These are phyloP conservation scores for Pseudomyrmex dendroicus DNA, from an alignment of 1,140 invertebrate species.

Conservation along the genomic window DNA sequence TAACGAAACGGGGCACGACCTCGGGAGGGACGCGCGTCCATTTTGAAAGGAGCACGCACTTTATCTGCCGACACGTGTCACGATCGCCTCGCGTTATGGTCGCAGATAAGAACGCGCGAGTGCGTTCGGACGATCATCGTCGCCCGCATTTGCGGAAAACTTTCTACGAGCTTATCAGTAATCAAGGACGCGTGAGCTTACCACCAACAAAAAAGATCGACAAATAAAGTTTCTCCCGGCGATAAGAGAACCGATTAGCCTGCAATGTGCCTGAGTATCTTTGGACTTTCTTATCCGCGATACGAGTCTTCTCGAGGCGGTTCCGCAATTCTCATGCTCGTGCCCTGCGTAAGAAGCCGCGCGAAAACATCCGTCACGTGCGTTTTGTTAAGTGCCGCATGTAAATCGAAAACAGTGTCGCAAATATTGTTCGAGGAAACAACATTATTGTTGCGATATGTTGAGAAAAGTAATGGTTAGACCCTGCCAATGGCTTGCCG, in stretches of 20 bases:
- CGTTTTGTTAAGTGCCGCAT: too few species aligned
- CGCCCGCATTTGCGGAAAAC: conserved; percentile 34
- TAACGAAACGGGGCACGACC: conserved; percentile 44
- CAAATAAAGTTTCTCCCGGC: conserved; percentile 51
- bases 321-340: background rate
- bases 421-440: too few species aligned
- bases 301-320: conserved; percentile 3
- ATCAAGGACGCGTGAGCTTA: conserved; percentile 40
- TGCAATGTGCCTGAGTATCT: conserved; percentile 25
- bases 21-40: conserved; percentile 34
- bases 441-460: too few species aligned
- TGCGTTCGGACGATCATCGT: background rate
- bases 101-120: conserved; percentile 47
- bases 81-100: conserved; percentile 42
- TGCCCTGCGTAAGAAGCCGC: background rate
- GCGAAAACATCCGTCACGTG: too few species aligned
- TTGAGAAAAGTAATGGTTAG: too few species aligned
- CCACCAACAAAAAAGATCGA: conserved; percentile 5
- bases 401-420: too few species aligned
- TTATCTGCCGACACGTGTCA: conserved; percentile 58
- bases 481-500: too few species aligned
- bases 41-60: conserved; percentile 65
- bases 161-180: conserved; percentile 40
- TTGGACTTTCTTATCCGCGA: conserved; percentile 59
- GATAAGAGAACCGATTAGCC: conserved; percentile 57